Base-by-base conservation (phyloP, 2,888 invertebrate species). In the Bedellia somnulentella region DNA sequence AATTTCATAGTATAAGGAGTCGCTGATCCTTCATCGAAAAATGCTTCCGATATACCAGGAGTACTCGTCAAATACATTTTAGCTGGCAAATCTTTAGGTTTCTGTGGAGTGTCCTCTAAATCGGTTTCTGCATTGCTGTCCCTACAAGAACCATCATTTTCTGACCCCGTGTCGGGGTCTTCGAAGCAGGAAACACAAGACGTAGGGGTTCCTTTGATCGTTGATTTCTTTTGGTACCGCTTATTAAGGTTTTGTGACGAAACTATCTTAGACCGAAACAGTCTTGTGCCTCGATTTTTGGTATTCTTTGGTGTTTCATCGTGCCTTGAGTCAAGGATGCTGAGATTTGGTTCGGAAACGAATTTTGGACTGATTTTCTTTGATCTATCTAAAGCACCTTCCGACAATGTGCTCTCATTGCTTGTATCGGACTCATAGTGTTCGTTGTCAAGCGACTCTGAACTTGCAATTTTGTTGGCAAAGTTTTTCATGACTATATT, bases 321-420 rank as follows among this genome's bases (percentile, higher is more conserved):
- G 9, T 29, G 30, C 12, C 28, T 41, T 0, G 47, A 25, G 22
- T 70, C 75, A 23, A 76, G 23, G 6, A 53, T 46, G 34, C 73
- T 77, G 15, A 77, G 41, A 39, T 77, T 77, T 0, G 76, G 76
- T 39, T 76, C 76, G 0, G 76, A 76, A 0, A 67, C 73, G 42
- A 76, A 77, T 41, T 75, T 77, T 0, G 76, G 76, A 32, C 76
- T 76, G 3, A 47, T 31, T 46, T 66, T 73, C 17, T 49, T 46
- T 0, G 67, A 60, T 38, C 43, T 50, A 15, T 52, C 63, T n/a
- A 33, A n/a, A 2, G 68, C 70, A 1, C 73, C 66, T 13, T 75
- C 75, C 0, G 75, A 75, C n/a, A 68, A 15, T 0, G 75, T 73
- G 34, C 73, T 73, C 29, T 71, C 71, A 26, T 70, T 66, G 32